Evolutionary conservation across 2,888 invertebrate species (phyloP).

Genomic region (Alviniconcha strummeri): DNA sequence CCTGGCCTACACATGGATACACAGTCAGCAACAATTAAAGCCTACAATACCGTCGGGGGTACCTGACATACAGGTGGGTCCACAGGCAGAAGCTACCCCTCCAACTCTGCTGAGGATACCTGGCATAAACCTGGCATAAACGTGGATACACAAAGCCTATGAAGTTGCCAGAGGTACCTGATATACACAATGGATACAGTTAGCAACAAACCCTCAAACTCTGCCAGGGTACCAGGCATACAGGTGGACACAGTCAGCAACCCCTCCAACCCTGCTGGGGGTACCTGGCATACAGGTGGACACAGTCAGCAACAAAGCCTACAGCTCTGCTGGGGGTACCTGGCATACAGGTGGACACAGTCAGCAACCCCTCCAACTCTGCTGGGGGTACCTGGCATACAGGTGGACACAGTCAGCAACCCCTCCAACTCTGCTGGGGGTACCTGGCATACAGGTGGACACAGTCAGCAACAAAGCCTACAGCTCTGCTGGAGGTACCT

Average conservation of each 20-base stretch:
- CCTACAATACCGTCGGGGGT: slow-evolving; percentile 91
- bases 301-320: not conserved
- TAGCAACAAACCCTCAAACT: slow-evolving; percentile 80
- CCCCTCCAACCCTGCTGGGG: slow-evolving; percentile 76
- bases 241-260: not conserved
- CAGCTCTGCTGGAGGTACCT: slow-evolving; percentile 92
- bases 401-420: not conserved
- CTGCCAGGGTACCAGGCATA: slow-evolving; percentile 87
- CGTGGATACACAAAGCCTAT: slow-evolving; percentile 78
- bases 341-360: no score
- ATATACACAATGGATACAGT: not conserved
- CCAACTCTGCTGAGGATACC: slow-evolving; percentile 92
- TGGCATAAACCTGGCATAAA: slow-evolving; percentile 77
- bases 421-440: slow-evolving; percentile 94
- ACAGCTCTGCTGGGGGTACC: slow-evolving; percentile 77
- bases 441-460: slow-evolving; percentile 76
- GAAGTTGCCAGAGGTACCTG: slow-evolving; percentile 91
- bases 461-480: slow-evolving; percentile 83
- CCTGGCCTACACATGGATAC: slow-evolving; percentile 74
- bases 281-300: slow-evolving; percentile 52
- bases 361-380: slow-evolving; percentile 84
- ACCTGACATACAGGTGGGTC: slow-evolving; percentile 76
- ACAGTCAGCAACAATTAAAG: slow-evolving; percentile 79
- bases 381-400: slow-evolving; percentile 80
- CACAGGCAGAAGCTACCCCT: slow-evolving; percentile 81